Evolutionary conservation across 2,797 vertebrate genomes (phyloP).

Genomic region (Nasua narica): DNA sequence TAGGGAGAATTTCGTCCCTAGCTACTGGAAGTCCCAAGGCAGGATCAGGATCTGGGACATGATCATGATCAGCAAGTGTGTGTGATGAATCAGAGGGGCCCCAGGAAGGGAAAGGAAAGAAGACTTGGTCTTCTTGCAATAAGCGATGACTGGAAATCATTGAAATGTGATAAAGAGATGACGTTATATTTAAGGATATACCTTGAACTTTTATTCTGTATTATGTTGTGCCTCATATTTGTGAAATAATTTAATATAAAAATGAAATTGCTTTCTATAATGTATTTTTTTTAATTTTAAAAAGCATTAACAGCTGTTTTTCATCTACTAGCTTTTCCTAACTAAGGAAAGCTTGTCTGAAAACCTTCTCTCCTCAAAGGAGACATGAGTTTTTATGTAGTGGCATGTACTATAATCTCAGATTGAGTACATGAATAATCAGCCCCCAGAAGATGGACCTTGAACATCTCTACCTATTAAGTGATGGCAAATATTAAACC

Average conservation of each 20-base stretch:
- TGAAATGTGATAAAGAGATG: not conserved
- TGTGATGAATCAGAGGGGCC: not conserved
- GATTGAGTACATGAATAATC: not conserved
- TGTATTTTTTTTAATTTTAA: not conserved
- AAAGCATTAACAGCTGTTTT: not conserved
- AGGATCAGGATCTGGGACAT: not conserved
- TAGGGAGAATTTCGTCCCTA: not conserved
- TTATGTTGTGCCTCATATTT: not conserved
- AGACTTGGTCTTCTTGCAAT: not conserved
- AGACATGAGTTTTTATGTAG: not conserved
- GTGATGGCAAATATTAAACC: not conserved
- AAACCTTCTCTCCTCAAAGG: not conserved
- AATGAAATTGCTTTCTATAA: slow-evolving; percentile 2
- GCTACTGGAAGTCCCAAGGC: not conserved
- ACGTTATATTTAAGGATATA: not conserved
- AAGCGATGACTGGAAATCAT: not conserved
- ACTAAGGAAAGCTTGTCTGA: not conserved
- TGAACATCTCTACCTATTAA: not conserved
- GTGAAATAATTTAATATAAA: slow-evolving; percentile 13
- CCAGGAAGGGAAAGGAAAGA: not conserved
- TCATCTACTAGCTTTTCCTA: not conserved
- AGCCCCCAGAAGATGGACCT: not conserved
- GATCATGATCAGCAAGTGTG: not conserved
- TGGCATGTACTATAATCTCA: not conserved
- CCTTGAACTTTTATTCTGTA: slow-evolving; percentile 10